Base-by-base conservation (phyloP, 1,140 invertebrate species). In the Aphaenogaster rudis region DNA sequence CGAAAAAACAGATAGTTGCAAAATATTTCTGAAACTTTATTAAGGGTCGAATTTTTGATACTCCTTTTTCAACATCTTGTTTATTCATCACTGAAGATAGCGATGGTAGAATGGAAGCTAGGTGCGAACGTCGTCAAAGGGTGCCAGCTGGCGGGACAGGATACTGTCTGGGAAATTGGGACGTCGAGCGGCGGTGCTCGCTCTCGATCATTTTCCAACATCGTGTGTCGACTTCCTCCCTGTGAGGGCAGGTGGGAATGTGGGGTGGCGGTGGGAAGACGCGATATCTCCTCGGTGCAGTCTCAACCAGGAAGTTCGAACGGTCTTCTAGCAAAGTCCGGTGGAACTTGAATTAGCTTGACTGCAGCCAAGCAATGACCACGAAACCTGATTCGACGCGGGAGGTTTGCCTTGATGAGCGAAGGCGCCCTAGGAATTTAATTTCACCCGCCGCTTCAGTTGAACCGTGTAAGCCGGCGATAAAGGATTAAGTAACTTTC, bases 81-180 rank as follows among this genome's bases (percentile, higher is more conserved):
- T 71, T 66, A 81, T 81, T 78, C 57, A 78, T 63, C 54, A 39
- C 5, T 48, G 13, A 52, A 69, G 33, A 3, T 36, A 45, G 21
- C 7, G 61, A 28, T 28, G 28, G 28, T 15, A n/a, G 57, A 33
- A 45, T 72, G 66, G 28, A 28, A 39, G 86, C 11, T 21, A 50
- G 39, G 39, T 77, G 79, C 33, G 88, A 79, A 87, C 88, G 88
- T 90, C 67, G 71, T 76, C 61, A 78, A 82, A 88, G 88, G 69
- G 88, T 88, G 88, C 88, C 92, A 92, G 91, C 90, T 93, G 93
- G 86, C 59, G 72, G 84, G 90, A 93, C 92, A 93, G 91, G 90
- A 89, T 92, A 90, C 86, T 77, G 87, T 91, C 86, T 91, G 88
- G 88, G 88, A 92, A 93, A 93, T 93, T 93, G 92, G 90, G 88